These are phyloP conservation scores for Nyctereutes procyonoides DNA, from an alignment of 2,113 vertebrate genomes.

Conservation along the genomic window DNA sequence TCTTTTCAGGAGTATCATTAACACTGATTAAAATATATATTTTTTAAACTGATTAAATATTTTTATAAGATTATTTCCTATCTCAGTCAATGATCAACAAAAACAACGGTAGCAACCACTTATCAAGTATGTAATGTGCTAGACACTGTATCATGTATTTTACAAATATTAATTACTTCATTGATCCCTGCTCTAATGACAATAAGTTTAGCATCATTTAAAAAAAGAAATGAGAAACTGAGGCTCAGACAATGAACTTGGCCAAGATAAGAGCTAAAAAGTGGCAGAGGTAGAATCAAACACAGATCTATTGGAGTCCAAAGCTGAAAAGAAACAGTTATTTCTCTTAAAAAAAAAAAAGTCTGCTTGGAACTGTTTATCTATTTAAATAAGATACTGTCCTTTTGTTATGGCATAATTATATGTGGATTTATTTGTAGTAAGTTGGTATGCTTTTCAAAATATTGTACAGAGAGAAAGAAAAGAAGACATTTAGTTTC, in stretches of 20 bases:
- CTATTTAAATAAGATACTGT: conserved; percentile 31
- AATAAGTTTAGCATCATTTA: background rate
- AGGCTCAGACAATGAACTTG: background rate
- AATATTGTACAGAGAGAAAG: background rate
- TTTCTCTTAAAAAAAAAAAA: background rate
- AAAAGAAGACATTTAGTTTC: conserved; percentile 5
- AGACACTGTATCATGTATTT: conserved; percentile 31
- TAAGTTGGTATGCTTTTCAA: conserved; percentile 30
- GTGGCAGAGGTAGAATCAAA: conserved; percentile 40
- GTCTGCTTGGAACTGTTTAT: background rate
- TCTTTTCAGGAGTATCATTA: conserved; percentile 6
- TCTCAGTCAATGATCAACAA: conserved; percentile 16
- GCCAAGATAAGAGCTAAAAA: conserved; percentile 6
- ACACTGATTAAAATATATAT: background rate
- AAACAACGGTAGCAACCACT: conserved; percentile 7
- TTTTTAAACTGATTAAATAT: background rate
- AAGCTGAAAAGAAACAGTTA: conserved; percentile 40
- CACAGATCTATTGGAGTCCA: background rate
- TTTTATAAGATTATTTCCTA: conserved; percentile 28
- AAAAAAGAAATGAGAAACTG: background rate
- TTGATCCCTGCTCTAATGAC: background rate
- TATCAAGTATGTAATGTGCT: background rate
- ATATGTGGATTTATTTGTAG: conserved; percentile 28
- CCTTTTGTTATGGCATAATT: conserved; percentile 16
- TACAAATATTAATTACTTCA: background rate